These are phyloP conservation scores for Lobophora halterata DNA, from an alignment of 2,888 invertebrate genomes.

Conservation along the genomic window DNA sequence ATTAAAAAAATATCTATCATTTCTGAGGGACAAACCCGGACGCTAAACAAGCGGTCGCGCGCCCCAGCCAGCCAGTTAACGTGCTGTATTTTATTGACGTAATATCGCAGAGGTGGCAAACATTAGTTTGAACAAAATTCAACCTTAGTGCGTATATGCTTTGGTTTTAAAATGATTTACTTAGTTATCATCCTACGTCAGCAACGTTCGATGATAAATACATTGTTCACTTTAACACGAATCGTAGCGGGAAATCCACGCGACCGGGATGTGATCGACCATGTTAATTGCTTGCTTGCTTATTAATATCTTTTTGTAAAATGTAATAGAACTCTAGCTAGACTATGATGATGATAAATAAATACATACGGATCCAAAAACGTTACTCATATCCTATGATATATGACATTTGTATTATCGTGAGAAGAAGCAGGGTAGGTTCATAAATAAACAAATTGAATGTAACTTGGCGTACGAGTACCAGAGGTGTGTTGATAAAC, in stretches of 20 bases:
- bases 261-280: constrained; percentile 72
- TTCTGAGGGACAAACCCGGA: constrained; percentile 69
- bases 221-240: constrained; percentile 74
- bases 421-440: constrained; percentile 47
- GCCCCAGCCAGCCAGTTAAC: constrained; percentile 71
- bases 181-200: constrained; percentile 58
- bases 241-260: constrained; percentile 78
- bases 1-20: constrained; percentile 38
- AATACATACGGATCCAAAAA: constrained; percentile 19
- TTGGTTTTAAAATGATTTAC: constrained; percentile 42
- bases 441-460: constrained; percentile 56
- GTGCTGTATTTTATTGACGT: constrained; percentile 77
- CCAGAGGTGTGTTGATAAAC: constrained; percentile 60
- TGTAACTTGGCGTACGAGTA: constrained; percentile 44
- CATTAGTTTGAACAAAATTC: constrained; percentile 52
- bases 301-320: constrained; percentile 51
- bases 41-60: constrained; percentile 65
- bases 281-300: constrained; percentile 66
- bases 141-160: constrained; percentile 57
- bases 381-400: constrained; percentile 1
- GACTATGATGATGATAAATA: constrained; percentile 36
- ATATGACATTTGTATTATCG: constrained; percentile 32
- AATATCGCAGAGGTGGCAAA: constrained; percentile 67
- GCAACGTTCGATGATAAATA: constrained; percentile 73
- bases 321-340: too few species aligned